Percentiles rank a stretch among this genome's conserved stretches.
These are phyloP conservation scores for Sorex maritimensis DNA, from an alignment of 2,797 vertebrate genomes.

Conservation along the genomic window DNA sequence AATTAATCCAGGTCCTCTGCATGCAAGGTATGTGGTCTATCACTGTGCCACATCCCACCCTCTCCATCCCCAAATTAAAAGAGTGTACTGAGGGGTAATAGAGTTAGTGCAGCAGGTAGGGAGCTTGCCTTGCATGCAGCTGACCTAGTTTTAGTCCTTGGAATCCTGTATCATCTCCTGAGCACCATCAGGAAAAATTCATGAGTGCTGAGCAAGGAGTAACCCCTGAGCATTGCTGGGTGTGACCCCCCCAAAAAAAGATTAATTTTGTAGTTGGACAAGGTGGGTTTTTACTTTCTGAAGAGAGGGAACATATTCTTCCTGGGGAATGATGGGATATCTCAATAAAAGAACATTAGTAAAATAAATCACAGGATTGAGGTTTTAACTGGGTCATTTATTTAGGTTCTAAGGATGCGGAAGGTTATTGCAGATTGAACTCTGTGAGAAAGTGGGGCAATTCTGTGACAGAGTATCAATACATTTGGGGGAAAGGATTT, in stretches of 20 bases:
- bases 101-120: not conserved
- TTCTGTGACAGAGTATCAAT: not conserved
- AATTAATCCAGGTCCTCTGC: too few species aligned
- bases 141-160: too few species aligned
- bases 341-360: not conserved
- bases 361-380: not conserved
- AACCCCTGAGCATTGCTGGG: too few species aligned
- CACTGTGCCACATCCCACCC: too few species aligned
- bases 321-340: not conserved
- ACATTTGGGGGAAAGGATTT: too few species aligned
- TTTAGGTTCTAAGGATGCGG: not conserved
- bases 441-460: not conserved
- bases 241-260: not conserved
- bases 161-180: too few species aligned
- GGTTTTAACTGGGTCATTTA: not conserved
- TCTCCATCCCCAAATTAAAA: too few species aligned
- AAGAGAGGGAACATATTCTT: not conserved
- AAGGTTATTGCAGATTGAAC: not conserved
- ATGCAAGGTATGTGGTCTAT: too few species aligned
- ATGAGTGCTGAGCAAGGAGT: too few species aligned
- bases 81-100: not conserved
- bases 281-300: not conserved
- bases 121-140: too few species aligned
- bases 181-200: too few species aligned
- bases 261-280: not conserved